Evolutionary conservation across 2,113 vertebrate genomes (phyloP), one percentile per base, ranked within the genome.

Genomic region (Urocynchramus pylzowi): DNA sequence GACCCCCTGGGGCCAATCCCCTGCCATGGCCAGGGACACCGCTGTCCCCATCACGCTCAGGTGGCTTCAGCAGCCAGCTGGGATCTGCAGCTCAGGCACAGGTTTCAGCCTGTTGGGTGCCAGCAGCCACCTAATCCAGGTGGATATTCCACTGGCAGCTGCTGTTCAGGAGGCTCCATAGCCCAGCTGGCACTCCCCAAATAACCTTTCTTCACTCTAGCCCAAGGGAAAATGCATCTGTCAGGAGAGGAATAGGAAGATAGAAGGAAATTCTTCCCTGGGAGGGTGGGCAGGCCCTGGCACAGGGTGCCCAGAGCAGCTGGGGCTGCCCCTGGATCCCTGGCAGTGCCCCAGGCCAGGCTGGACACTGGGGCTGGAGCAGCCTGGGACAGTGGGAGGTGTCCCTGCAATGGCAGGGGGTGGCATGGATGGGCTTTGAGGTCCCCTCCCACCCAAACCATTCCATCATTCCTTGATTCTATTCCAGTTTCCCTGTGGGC

Each of bases 361-460:
- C 0, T 85, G 60, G 39, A 39, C 53, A 35, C 0, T 9, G 12
- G 53, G 23, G 28, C 42, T 2, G 84, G 61, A 67, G 13, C 39
- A n/a, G 0, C 69, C 53, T 53, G 78, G 61, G 39, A 5, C 0
- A 1, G 24, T 26, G 87, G 69, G 0, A 75, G 33, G 7, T 45
- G 44, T 30, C 44, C 44, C 44, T 81, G 44, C 47, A 57, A 23
- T 5, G 37, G 22, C 52, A 45, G 39, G 16, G 16, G 23, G 7
- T 60, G 53, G 39, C 0, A 28, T 7, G 19, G 28, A 0, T 30
- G 53, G 0, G 7, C 4, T 69, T n/a, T 27, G 0, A n/a, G 13
- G 5, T 41, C 20, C 33, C 4, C 45, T 4, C 47, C 30, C 1
- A 6, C 21, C 20, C 26, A 54, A 41, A 13, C 6, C 14, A 22